Conservation (phyloP, 2,888 invertebrate genomes). For the Salticus scenicus region DNA sequence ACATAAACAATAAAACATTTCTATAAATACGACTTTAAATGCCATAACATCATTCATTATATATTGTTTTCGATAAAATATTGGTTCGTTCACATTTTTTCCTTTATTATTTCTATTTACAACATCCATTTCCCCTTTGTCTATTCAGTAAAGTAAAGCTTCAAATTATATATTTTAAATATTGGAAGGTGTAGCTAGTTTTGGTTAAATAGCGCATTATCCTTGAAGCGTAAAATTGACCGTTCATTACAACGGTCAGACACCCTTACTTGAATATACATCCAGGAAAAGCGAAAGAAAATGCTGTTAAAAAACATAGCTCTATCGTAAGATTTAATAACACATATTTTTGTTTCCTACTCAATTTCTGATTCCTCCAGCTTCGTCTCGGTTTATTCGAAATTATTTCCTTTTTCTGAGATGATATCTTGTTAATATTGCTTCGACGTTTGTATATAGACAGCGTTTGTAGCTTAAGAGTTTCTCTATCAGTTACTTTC, state of each 20-base stretch:
- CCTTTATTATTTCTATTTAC: too few relatives aligned
- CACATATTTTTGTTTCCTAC: not conserved
- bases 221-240: not conserved
- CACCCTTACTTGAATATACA: not conserved
- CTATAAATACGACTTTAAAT: too few relatives aligned
- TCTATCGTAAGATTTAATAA: not conserved
- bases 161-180: too few relatives aligned
- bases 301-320: too few relatives aligned
- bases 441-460: not conserved
- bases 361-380: not conserved
- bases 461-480: not conserved
- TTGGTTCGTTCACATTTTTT: too few relatives aligned
- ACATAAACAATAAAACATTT: too few relatives aligned
- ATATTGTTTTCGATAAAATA: too few relatives aligned
- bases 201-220: too few relatives aligned
- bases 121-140: too few relatives aligned
- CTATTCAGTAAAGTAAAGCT: too few relatives aligned
- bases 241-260: not conserved
- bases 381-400: not conserved
- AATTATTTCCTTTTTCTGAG: not conserved
- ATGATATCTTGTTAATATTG: not conserved
- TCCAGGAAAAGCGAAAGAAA: not conserved
- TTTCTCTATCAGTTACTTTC: not conserved
- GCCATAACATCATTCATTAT: too few relatives aligned
- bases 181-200: too few relatives aligned